Percentiles rank a stretch among this genome's conserved stretches.
phyloP scores from a whole-genome alignment of 1,140 invertebrate genomes.

The Drosophila arizonae region DNA sequence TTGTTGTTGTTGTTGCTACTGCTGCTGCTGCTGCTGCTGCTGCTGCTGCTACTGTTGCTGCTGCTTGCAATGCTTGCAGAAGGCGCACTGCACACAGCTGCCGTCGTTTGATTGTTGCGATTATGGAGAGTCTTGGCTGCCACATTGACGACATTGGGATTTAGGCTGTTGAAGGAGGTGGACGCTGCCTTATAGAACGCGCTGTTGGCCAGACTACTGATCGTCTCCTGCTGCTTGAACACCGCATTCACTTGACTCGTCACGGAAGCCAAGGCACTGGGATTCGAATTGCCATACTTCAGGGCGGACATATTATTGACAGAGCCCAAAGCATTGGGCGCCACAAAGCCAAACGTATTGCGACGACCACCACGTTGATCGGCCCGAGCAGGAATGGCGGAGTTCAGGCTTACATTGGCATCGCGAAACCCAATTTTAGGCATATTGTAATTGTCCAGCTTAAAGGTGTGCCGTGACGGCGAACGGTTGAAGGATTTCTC shows the following conservation, averaged over 20 bases:
- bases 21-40: not conserved
- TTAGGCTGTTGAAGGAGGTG: conserved; percentile 26
- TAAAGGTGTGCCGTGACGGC: conserved; percentile 41
- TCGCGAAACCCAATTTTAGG: conserved; percentile 52
- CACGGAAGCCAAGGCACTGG: conserved; percentile 50
- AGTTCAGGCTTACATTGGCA: not conserved
- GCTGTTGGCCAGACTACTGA: conserved; percentile 34
- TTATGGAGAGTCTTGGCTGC: not conserved
- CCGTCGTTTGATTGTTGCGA: not conserved
- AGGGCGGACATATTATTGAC: conserved; percentile 15
- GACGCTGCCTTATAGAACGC: conserved; percentile 26
- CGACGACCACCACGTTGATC: not conserved
- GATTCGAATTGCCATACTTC: conserved; percentile 26
- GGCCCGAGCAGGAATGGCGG: not conserved
- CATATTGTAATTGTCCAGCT: conserved; percentile 48
- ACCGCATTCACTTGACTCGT: conserved; percentile 45
- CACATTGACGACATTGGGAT: conserved; percentile 31
- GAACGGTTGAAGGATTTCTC: conserved; percentile 41
- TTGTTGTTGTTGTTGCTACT: not conserved
- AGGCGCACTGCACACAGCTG: not conserved
- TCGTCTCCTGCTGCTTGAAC: conserved; percentile 26
- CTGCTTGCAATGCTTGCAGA: not conserved
- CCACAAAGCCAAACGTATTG: conserved; percentile 33
- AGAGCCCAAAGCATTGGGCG: not conserved
- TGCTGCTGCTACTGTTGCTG: not conserved